Evolutionary conservation across 92 coral and sea anemone genomes (phyloP), one percentile per base, ranked within the genome.

Genomic region (Heteractis magnifica): DNA sequence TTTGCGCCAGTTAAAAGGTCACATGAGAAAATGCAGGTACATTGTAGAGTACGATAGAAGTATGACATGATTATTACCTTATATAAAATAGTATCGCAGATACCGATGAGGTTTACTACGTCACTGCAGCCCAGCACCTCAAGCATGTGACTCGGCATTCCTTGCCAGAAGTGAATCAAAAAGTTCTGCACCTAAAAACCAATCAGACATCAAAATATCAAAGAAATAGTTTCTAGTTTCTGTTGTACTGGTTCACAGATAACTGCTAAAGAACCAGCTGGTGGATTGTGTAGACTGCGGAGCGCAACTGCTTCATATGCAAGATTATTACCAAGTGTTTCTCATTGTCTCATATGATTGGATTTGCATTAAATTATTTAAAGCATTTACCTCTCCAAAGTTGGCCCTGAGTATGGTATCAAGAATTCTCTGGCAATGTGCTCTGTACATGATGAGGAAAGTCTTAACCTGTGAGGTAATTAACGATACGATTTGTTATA

Each of bases 141-240:
- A 51, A 96, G 85, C 94, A 96, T 96, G 80, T 96, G 99, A 81
- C 87, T 93, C 10, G 99, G 99, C 99, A 96, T 96, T 62, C 99
- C 99, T 89, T 96, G 99, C 99, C 99, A 96, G 79, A 96, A 96
- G 84, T 96, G 99, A 65, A 96, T 87, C 88, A 96, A 86, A 73
- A 96, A 96, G 78, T 96, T 96, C 80, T 96, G 99, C 52, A 96
- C 99, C 99, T 96, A 23, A 34, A 71, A 81, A n/a, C 8, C 1
- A 68, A 13, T 26, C 20, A 23, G 8, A 68, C 18, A 10, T 26
- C 20, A 20, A 68, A 68, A 21, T 68, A 3, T 68, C 73, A n/a
- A 12, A 26, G 15, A 21, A 68, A 21, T 68, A 34, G 44, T 2
- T 34, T 34, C 3, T 34, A 34, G 6, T 8, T 68, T 20, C 6